A percentile compares a stretch with the other conserved stretches of the same genome.
Evolutionary conservation across 1,140 invertebrate genomes (phyloP).

Genomic region (Aphelinus certus): DNA sequence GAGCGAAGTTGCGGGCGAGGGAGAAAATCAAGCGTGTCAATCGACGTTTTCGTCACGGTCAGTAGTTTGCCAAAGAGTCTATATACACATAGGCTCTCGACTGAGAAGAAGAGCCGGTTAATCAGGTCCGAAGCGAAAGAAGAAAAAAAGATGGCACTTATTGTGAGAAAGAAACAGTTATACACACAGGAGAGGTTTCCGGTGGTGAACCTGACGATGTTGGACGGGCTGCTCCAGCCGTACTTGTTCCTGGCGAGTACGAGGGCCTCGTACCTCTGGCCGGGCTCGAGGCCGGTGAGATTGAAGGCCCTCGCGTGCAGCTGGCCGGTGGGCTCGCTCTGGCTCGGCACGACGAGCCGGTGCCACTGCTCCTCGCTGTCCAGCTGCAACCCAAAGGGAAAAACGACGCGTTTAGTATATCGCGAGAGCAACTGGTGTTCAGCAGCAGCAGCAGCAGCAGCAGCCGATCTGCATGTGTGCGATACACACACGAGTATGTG

Average conservation of each 20-base stretch:
- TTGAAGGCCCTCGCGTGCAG: conserved; percentile 75
- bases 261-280: conserved; percentile 75
- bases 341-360: conserved; percentile 75
- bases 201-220: conserved; percentile 71
- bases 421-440: background rate
- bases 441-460: background rate
- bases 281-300: conserved; percentile 72
- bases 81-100: no score
- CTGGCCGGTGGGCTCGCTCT: conserved; percentile 66
- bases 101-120: background rate
- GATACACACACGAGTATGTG: no score
- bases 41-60: no score
- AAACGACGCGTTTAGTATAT: background rate
- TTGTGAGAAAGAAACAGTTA: background rate
- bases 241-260: conserved; percentile 77
- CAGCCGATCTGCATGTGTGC: background rate
- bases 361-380: conserved; percentile 70
- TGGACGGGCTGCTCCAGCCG: conserved; percentile 75
- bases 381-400: conserved; percentile 34
- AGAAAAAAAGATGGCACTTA: background rate
- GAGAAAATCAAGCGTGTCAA: no score
- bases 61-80: no score
- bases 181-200: conserved; percentile 2
- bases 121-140: background rate
- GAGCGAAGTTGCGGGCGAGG: background rate